Evolutionary conservation across 92 coral and sea anemone species (phyloP), one percentile per base, ranked within the genome.

Genomic region (Metridium senile): DNA sequence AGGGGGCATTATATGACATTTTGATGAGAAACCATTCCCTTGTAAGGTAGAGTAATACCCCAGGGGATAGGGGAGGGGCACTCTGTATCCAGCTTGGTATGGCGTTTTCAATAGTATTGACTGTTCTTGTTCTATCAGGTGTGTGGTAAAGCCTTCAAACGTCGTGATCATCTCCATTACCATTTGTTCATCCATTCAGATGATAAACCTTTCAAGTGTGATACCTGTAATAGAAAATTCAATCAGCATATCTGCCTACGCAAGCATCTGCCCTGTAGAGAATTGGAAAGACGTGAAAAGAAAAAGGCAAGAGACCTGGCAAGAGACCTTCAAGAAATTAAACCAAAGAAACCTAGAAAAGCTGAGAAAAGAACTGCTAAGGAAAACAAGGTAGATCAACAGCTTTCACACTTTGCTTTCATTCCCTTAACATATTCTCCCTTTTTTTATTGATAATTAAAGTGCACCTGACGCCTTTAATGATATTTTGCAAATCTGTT

Each of bases 191-290:
- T 90, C 47, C 94, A 90, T 64, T 86, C 91, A 1, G 91, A 90
- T 13, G 58, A 69, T 28, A 90, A 90, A 47, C 94, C 94, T 7
- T 88, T 68, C 74, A 82, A 90, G 49, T 90, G 94, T 46, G 91
- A 90, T 52, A 90, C 89, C 0, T 90, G 94, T 27, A 81, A 85
- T 18, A 85, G 75, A 45, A 86, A 86, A 58, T 90, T 90, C 66
- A 90, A 87, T 31, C 94, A 90, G 39, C 78, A 74, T 32, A 72
- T 90, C 25, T 90, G 94, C 35, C 94, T 90, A 19, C 80, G 86
- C 33, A 90, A 83, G 34, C 94, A 90, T 47, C 88, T 90, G 35
- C 94, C 94, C 26, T 90, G 94, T 58, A 87, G 80, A 62, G 91
- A 90, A 64, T 86, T 81, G 1, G 94, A 90, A 73, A 87, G 82